Evolutionary conservation across 2,888 invertebrate genomes (phyloP).

Genomic region (Malachius bipustulatus): DNA sequence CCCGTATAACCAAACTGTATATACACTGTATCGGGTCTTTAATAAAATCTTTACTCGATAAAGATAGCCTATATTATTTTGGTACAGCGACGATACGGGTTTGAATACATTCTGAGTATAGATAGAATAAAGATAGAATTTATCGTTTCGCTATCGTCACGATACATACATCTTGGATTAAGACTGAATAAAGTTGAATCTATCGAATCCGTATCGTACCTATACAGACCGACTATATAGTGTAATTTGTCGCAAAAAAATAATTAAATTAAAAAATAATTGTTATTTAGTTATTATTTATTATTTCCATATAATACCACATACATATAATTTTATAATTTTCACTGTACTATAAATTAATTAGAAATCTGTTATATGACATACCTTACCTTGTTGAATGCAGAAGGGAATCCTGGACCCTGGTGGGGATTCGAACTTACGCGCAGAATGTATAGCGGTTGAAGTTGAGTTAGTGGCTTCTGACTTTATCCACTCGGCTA

Average conservation of each 20-base stretch:
- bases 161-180: constrained; percentile 1
- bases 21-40: background rate
- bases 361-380: too few relatives aligned
- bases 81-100: constrained; percentile 4
- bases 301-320: too few relatives aligned
- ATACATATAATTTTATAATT: too few relatives aligned
- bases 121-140: constrained; percentile 4
- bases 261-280: too few relatives aligned
- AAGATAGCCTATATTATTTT: constrained; percentile 3
- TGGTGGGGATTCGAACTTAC: too few relatives aligned
- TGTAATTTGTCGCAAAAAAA: too few relatives aligned
- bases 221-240: background rate
- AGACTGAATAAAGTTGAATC: background rate
- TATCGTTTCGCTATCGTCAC: background rate
- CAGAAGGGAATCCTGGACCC: too few relatives aligned
- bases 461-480: background rate
- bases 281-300: too few relatives aligned
- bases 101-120: constrained; percentile 4
- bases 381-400: too few relatives aligned
- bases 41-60: background rate
- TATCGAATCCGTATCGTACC: background rate
- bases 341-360: too few relatives aligned
- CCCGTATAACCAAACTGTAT: constrained; percentile 4
- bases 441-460: background rate
- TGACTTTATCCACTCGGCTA: background rate